A percentile compares a stretch with the other conserved stretches of the same genome.
phyloP scores from a whole-genome alignment of 1,140 invertebrate species.

The Hyles vespertilio region DNA sequence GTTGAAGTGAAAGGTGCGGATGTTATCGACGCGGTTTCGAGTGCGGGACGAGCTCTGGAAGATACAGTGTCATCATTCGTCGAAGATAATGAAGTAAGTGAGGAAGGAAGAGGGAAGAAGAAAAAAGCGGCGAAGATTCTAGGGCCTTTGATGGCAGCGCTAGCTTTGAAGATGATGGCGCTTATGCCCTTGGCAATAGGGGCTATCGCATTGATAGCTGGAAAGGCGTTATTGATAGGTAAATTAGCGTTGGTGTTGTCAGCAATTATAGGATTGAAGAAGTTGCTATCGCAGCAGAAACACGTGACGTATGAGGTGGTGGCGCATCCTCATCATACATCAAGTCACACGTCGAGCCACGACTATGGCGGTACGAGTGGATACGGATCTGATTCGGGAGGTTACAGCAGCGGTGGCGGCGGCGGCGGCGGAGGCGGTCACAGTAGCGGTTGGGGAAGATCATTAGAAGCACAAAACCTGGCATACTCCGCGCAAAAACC shows the following conservation, averaged over 20 bases:
- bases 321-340: slow-evolving; percentile 85
- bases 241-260: slow-evolving; percentile 89
- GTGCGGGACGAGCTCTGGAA: slow-evolving; percentile 85
- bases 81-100: slow-evolving; percentile 76
- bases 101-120: slow-evolving; percentile 85
- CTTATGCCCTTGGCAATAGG: slow-evolving; percentile 85
- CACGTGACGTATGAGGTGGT: slow-evolving; percentile 91
- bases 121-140: slow-evolving; percentile 88
- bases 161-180: slow-evolving; percentile 86
- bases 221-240: slow-evolving; percentile 88
- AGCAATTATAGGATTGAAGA: slow-evolving; percentile 88
- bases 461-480: slow-evolving; percentile 81
- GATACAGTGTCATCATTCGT: slow-evolving; percentile 81
- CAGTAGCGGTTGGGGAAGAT: slow-evolving; percentile 82
- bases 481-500: slow-evolving; percentile 85
- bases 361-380: slow-evolving; percentile 78
- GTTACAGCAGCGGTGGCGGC: slow-evolving; percentile 75
- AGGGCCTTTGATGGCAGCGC: slow-evolving; percentile 83
- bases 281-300: slow-evolving; percentile 83
- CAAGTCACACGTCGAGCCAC: slow-evolving; percentile 80
- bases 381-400: slow-evolving; percentile 73
- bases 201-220: slow-evolving; percentile 88
- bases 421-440: slow-evolving; percentile 69
- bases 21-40: slow-evolving; percentile 86
- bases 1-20: slow-evolving; percentile 90